phyloP scores from a whole-genome alignment of 2,888 invertebrate species.

The Papilio demoleus region DNA sequence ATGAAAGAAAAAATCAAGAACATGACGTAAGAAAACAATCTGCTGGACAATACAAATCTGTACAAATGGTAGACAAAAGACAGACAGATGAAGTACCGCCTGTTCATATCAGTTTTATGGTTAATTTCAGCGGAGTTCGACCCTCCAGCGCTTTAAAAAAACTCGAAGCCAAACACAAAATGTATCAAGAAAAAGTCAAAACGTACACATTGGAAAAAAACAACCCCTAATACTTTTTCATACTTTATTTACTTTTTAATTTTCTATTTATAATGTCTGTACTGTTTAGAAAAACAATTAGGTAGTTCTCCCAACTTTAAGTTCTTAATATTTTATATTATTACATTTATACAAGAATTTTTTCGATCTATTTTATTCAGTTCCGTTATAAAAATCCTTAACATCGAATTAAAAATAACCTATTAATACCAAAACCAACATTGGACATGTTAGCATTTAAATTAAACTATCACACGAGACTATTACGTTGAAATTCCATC shows the following conservation, averaged over 20 bases:
- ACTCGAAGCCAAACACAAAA: slow-evolving; percentile 74
- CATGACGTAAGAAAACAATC: slow-evolving; percentile 52
- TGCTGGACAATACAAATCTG: slow-evolving; percentile 53
- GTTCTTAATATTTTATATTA: not conserved
- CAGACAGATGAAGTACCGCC: slow-evolving; percentile 52
- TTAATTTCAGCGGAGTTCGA: slow-evolving; percentile 65
- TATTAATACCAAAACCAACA: not conserved
- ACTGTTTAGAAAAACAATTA: not conserved
- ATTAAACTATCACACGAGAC: slow-evolving; percentile 19
- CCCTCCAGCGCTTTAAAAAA: slow-evolving; percentile 64
- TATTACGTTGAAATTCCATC: slow-evolving; percentile 30
- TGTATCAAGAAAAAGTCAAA: slow-evolving; percentile 75
- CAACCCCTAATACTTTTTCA: slow-evolving; percentile 22
- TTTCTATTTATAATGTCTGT: not conserved
- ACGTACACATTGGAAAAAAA: slow-evolving; percentile 56
- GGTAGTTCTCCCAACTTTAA: not conserved
- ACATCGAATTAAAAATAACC: not conserved
- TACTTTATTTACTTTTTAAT: not conserved
- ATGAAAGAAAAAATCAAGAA: slow-evolving; percentile 41
- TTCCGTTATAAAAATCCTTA: not conserved
- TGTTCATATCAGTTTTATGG: slow-evolving; percentile 71
- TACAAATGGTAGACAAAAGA: slow-evolving; percentile 52
- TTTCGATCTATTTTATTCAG: no score
- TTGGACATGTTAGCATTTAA: not conserved
- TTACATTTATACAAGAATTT: not conserved